A percentile compares a stretch with the other conserved stretches of the same genome.
Conservation (phyloP, 2,797 vertebrate species). For the Anguilla obscura region DNA sequence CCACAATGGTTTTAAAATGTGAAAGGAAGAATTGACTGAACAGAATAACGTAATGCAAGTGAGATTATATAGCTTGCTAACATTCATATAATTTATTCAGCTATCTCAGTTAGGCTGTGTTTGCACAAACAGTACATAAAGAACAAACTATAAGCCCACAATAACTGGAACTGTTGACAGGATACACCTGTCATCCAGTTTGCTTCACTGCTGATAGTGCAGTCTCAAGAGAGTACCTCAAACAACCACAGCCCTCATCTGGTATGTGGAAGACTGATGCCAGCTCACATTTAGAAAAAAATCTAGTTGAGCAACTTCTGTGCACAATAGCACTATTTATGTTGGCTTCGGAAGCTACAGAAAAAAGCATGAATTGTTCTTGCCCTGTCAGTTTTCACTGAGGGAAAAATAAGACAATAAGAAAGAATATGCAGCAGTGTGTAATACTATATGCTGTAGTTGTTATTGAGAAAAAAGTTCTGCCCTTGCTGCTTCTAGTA, state of each 20-base stretch:
- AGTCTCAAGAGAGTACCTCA: background rate
- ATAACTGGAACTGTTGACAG: background rate
- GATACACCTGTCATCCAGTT: background rate
- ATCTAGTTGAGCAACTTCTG: background rate
- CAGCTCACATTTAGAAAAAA: background rate
- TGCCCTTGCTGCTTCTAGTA: too few relatives aligned
- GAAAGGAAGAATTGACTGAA: too few relatives aligned
- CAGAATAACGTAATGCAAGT: too few relatives aligned
- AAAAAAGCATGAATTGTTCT: background rate
- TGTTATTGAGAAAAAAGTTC: too few relatives aligned
- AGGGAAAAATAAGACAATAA: background rate
- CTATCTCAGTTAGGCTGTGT: background rate
- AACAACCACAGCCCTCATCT: background rate
- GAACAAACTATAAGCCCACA: background rate
- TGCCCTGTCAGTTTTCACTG: background rate
- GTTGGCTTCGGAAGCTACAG: background rate
- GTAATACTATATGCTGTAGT: too few relatives aligned
- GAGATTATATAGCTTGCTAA: too few relatives aligned
- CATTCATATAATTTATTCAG: too few relatives aligned
- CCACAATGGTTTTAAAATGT: too few relatives aligned
- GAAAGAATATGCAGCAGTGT: too few relatives aligned
- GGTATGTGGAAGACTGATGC: background rate
- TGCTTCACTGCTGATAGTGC: background rate
- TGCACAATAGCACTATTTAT: background rate
- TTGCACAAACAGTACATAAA: background rate